phyloP scores from a whole-genome alignment of 1,140 invertebrate species.

The Drosophila watanabei region DNA sequence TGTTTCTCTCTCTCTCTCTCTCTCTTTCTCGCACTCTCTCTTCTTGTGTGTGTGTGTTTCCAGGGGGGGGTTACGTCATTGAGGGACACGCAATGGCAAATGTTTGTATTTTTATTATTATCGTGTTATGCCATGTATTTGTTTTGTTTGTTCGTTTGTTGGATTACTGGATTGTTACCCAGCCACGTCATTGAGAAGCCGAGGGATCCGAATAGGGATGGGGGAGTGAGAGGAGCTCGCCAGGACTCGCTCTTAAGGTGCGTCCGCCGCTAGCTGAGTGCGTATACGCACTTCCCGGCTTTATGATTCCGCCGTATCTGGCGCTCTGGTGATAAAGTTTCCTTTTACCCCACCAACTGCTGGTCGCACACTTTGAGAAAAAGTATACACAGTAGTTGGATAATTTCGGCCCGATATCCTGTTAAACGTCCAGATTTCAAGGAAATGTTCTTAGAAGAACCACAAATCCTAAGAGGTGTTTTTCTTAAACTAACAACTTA shows the following conservation, averaged over 20 bases:
- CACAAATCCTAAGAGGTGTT: background rate
- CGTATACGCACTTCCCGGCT: conserved; percentile 24
- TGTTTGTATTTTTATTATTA: conserved; percentile 71
- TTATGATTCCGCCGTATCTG: conserved; percentile 22
- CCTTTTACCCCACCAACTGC: background rate
- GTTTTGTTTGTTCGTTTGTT: conserved; percentile 51
- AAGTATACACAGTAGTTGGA: background rate
- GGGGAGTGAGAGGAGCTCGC: background rate
- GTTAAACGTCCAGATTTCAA: background rate
- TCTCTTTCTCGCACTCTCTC: background rate
- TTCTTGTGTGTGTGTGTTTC: conserved; percentile 26
- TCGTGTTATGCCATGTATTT: conserved; percentile 46
- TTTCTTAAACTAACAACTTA: too few relatives aligned
- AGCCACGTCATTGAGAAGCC: conserved; percentile 35
- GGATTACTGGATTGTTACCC: conserved; percentile 46
- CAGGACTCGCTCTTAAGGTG: conserved; percentile 23
- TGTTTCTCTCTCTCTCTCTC: background rate
- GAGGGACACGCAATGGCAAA: conserved; percentile 73
- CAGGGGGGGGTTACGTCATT: conserved; percentile 67
- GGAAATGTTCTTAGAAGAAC: background rate
- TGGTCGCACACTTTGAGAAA: background rate
- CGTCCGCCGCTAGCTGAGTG: conserved; percentile 5
- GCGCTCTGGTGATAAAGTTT: conserved; percentile 30
- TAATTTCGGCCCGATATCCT: background rate
- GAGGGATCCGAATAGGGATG: conserved; percentile 1